Evolutionary conservation across 2,113 vertebrate species (phyloP).

Genomic region (Speoplatyrhinus poulsoni): DNA sequence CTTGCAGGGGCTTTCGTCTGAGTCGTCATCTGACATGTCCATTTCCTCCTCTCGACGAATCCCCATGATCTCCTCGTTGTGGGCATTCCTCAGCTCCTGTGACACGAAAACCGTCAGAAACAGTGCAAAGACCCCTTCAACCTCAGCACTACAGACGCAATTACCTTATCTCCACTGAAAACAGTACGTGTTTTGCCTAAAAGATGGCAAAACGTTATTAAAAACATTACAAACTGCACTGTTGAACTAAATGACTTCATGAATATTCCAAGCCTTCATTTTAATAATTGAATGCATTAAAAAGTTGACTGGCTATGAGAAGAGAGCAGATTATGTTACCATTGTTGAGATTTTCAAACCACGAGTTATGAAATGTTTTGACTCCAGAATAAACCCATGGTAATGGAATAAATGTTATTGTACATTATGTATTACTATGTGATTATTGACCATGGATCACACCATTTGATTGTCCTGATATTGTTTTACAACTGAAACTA

Average conservation of each 20-base stretch:
- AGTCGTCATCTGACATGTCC: slow-evolving; percentile 97
- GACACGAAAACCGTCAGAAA: slow-evolving; percentile 39
- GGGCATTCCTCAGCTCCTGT: slow-evolving; percentile 93
- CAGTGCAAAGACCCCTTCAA: slow-evolving; percentile 5
- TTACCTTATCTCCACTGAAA: not conserved
- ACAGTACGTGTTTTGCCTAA: not conserved
- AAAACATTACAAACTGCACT: no score
- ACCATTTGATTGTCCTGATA: not conserved
- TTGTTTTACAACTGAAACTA: not conserved
- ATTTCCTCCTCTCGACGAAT: slow-evolving; percentile 94
- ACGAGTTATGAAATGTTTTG: not conserved
- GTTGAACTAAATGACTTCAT: no score
- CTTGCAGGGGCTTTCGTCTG: slow-evolving; percentile 84
- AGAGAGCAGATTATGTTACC: no score
- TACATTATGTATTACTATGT: not conserved
- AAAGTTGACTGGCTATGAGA: no score
- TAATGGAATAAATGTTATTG: not conserved
- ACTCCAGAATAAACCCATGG: not conserved
- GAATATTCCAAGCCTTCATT: no score
- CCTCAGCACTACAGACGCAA: slow-evolving; percentile 7
- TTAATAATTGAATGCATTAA: no score
- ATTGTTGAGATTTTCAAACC: not conserved
- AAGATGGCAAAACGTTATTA: not conserved
- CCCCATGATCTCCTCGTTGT: slow-evolving; percentile 96
- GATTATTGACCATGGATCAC: not conserved